Base-by-base conservation (phyloP, 2,113 vertebrate species). In the Hippocampus zosterae region DNA sequence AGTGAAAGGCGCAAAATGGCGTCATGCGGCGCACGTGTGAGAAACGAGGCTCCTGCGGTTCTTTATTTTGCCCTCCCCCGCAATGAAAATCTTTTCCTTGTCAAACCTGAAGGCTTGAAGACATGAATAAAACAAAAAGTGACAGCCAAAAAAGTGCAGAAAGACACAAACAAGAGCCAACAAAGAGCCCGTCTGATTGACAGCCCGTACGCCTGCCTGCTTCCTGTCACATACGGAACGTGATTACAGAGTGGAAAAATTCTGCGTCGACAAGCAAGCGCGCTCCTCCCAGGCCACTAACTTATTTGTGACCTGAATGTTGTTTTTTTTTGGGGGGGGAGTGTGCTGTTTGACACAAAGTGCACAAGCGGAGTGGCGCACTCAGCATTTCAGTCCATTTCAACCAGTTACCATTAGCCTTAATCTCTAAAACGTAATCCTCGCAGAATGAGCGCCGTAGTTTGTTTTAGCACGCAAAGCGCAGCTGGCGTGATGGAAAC, bases 1-100 rank as follows among this genome's bases (percentile, higher is more conserved):
- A 73, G 70, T 86, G 80, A 86, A 80, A 83, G 77, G 84, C 81
- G 86, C 81, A 81, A 81, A 82, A 85, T 67, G 60, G 57, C 73
- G 56, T 66, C 79, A 0, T 44, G 72, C 52, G 71, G 75, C 69
- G 53, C 53, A 61, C 64, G 57, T 44, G 37, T 40, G 64, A 12
- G 40, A 12, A 33, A 33, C 18, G 67, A 74, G 62, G 61, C 67
- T 73, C 67, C 71, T 50, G 37, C 71, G 59, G 70, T 71, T 67
- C 68, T 68, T 84, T 77, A 68, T 78, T 76, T 77, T 72, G 37
- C 55, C 23, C 53, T 46, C 72, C 76, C 72, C 76, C 80, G 61
- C 73, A 76, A 64, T 73, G 67, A 74, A 84, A 78, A 76, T 82
- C 61, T 76, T 78, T 77, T 68, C 44, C 79, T 79, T 82, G 83